Conservation (phyloP, 2,888 invertebrate species). For the Bembecia ichneumoniformis region DNA sequence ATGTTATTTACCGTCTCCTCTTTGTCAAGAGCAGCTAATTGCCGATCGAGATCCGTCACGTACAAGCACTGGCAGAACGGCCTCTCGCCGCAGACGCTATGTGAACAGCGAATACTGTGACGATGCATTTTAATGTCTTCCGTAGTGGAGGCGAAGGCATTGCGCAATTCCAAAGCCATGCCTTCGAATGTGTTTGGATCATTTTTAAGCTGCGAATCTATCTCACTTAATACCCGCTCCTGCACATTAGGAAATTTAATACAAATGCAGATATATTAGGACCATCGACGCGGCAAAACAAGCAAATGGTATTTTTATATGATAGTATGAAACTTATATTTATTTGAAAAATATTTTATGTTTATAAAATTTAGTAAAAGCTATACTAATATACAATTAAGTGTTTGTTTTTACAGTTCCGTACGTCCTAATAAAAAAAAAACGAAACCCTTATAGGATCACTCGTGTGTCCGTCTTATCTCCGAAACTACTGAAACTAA, state of each 20-base stretch:
- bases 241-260: slow-evolving; percentile 9
- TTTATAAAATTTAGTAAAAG: too few relatives aligned
- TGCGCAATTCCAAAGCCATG: slow-evolving; percentile 25
- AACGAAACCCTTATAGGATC: too few relatives aligned
- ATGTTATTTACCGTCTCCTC: slow-evolving; percentile 36
- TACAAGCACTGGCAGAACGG: slow-evolving; percentile 15
- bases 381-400: too few relatives aligned
- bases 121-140: slow-evolving; percentile 32
- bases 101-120: slow-evolving; percentile 25
- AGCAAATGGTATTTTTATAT: neutral
- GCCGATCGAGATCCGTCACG: slow-evolving; percentile 39
- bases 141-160: slow-evolving; percentile 24
- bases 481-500: too few relatives aligned
- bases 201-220: slow-evolving; percentile 20
- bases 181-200: slow-evolving; percentile 5
- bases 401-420: too few relatives aligned
- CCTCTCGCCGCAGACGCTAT: neutral
- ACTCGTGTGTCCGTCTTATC: too few relatives aligned
- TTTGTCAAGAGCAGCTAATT: slow-evolving; percentile 36
- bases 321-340: neutral
- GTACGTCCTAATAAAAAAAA: too few relatives aligned
- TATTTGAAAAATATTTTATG: too few relatives aligned
- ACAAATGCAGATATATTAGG: too few relatives aligned
- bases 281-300: too few relatives aligned
- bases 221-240: slow-evolving; percentile 23